Conservation (phyloP, 2,888 invertebrate genomes). For the Anodontia alba region DNA sequence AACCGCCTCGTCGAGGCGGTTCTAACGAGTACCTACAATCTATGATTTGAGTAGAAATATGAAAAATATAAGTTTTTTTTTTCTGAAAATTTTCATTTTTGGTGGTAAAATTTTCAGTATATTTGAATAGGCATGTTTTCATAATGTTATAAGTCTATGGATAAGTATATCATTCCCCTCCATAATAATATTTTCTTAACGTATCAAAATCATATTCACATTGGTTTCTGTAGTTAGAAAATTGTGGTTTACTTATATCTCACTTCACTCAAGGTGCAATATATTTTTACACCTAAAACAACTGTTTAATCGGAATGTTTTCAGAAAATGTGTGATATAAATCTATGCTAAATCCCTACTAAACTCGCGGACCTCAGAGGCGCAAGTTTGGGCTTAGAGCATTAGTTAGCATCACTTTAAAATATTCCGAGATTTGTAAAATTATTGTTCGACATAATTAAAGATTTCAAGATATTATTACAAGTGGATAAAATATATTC, state of each 20-base stretch:
- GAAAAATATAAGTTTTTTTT: too few species aligned
- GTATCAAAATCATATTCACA: too few species aligned
- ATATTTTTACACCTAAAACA: background rate
- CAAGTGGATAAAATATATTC: slow-evolving; percentile 44
- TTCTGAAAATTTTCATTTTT: too few species aligned
- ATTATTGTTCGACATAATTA: slow-evolving; percentile 58
- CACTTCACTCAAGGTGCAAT: background rate
- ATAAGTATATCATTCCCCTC: too few species aligned
- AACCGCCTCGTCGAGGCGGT: too few species aligned
- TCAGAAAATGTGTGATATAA: background rate
- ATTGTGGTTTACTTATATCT: background rate
- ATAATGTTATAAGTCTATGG: too few species aligned
- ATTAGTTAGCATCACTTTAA: slow-evolving; percentile 17
- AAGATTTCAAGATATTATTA: slow-evolving; percentile 43
- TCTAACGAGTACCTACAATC: too few species aligned
- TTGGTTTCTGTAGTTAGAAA: too few species aligned
- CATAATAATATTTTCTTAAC: too few species aligned
- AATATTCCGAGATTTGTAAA: slow-evolving; percentile 28
- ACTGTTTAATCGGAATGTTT: background rate
- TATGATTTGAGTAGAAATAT: too few species aligned
- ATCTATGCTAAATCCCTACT: slow-evolving; percentile 1
- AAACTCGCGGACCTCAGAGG: slow-evolving; percentile 2
- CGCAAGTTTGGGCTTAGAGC: slow-evolving; percentile 13
- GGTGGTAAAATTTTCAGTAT: too few species aligned
- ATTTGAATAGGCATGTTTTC: too few species aligned